phyloP scores from a whole-genome alignment of 2,888 invertebrate species.

The Sialis fuliginosa region DNA sequence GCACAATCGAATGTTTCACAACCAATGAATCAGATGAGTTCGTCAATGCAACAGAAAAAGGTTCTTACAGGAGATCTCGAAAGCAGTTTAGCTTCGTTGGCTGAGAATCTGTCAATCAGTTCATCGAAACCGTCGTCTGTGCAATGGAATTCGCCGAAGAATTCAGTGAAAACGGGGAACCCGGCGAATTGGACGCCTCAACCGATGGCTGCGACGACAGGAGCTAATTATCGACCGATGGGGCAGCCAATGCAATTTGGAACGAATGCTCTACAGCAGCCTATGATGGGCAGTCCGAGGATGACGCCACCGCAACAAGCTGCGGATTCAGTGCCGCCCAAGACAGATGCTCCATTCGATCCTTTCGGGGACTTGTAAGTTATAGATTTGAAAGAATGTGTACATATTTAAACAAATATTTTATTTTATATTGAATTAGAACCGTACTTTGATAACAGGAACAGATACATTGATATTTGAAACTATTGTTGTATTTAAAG shows the following conservation, averaged over 20 bases:
- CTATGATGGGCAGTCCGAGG: constrained; percentile 18
- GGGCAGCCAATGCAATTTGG: constrained; percentile 20
- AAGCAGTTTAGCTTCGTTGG: constrained; percentile 80
- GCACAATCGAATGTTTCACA: constrained; percentile 15
- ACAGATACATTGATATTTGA: too few relatives aligned
- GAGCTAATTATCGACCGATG: constrained; percentile 71
- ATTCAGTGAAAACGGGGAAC: constrained; percentile 57
- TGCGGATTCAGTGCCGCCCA: constrained; percentile 10
- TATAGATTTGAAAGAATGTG: too few relatives aligned
- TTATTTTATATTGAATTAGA: too few relatives aligned
- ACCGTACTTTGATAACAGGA: too few relatives aligned
- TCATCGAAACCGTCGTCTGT: constrained; percentile 41
- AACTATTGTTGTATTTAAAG: too few relatives aligned
- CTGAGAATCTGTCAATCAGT: constrained; percentile 83
- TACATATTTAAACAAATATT: too few relatives aligned
- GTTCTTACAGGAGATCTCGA: constrained; percentile 87
- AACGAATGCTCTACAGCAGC: constrained; percentile 7
- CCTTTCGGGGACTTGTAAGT: constrained; percentile 27
- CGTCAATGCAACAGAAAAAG: constrained; percentile 23
- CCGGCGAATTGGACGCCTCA: constrained; percentile 72
- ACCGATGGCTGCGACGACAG: constrained; percentile 73
- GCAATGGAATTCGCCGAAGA: constrained; percentile 68
- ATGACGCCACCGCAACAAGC: constrained; percentile 14
- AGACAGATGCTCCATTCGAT: constrained; percentile 22
- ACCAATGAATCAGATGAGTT: constrained; percentile 17